Conservation (phyloP, 2,113 vertebrate genomes). For the Cavia aperea region DNA sequence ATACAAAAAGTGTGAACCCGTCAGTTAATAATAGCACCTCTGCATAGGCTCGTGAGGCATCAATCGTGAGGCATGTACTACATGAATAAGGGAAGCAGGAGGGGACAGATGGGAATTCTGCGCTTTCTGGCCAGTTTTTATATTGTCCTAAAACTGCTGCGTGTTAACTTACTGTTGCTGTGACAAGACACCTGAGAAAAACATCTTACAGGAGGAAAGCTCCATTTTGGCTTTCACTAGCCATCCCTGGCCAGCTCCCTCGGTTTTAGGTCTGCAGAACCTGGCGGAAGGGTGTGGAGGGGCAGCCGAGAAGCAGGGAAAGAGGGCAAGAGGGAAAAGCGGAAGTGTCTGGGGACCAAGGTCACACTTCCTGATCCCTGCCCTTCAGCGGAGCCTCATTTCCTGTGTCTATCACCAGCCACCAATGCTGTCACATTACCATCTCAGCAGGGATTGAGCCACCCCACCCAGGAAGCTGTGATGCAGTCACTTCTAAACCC, state of each 20-base stretch:
- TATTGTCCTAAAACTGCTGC: not conserved
- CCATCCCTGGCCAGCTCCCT: not conserved
- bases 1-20: not conserved
- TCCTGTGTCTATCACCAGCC: not conserved
- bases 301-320: not conserved
- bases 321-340: not conserved
- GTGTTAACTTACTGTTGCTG: not conserved
- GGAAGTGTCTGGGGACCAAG: not conserved
- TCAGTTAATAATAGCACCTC: not conserved
- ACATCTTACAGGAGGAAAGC: not conserved
- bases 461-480: not conserved
- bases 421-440: not conserved
- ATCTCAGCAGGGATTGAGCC: not conserved
- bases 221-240: not conserved
- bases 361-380: fast-evolving
- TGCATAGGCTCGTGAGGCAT: not conserved
- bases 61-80: not conserved
- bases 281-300: not conserved
- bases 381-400: no score
- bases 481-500: not conserved
- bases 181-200: not conserved
- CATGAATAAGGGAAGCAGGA: not conserved
- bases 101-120: not conserved
- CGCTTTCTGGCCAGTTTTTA: not conserved
- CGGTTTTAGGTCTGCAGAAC: not conserved